These are phyloP conservation scores for Garra rufa DNA, from an alignment of 2,113 vertebrate species.

Conservation along the genomic window DNA sequence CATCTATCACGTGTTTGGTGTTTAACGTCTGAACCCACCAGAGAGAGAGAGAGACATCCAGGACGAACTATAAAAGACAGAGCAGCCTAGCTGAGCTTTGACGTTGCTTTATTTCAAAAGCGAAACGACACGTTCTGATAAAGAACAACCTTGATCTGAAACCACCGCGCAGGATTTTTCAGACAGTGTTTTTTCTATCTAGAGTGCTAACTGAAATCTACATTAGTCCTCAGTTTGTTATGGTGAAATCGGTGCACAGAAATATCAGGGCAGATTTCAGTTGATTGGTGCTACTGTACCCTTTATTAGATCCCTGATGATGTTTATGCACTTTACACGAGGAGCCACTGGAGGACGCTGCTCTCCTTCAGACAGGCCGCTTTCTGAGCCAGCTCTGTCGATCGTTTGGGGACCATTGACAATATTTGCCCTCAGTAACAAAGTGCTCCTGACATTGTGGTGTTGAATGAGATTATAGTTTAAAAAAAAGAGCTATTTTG, in stretches of 20 bases:
- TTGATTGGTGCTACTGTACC: slow-evolving; percentile 31
- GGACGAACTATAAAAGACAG: not conserved
- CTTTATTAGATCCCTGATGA: slow-evolving; percentile 12
- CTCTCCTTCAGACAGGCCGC: slow-evolving; percentile 40
- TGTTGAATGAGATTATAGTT: slow-evolving; percentile 6
- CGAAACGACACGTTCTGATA: not conserved
- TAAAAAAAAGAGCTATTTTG: slow-evolving; percentile 11
- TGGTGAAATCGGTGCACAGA: not conserved
- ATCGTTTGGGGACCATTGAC: not conserved
- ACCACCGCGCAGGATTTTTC: not conserved
- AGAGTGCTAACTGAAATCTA: slow-evolving; percentile 16
- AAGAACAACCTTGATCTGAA: slow-evolving; percentile 7
- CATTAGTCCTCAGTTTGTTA: not conserved
- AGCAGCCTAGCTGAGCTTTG: not conserved
- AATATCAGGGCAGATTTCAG: slow-evolving; percentile 29
- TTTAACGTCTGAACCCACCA: slow-evolving; percentile 47
- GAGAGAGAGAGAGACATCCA: slow-evolving; percentile 17
- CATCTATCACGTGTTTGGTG: slow-evolving; percentile 68
- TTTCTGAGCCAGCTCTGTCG: not conserved
- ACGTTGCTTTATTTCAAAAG: slow-evolving; percentile 16
- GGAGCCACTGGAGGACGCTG: slow-evolving; percentile 65
- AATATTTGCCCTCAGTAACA: not conserved
- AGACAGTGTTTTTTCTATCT: slow-evolving; percentile 15
- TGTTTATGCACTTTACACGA: slow-evolving; percentile 59
- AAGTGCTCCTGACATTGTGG: slow-evolving; percentile 12